These are phyloP conservation scores for Pteria penguin DNA, from an alignment of 2,888 invertebrate genomes.

Conservation along the genomic window DNA sequence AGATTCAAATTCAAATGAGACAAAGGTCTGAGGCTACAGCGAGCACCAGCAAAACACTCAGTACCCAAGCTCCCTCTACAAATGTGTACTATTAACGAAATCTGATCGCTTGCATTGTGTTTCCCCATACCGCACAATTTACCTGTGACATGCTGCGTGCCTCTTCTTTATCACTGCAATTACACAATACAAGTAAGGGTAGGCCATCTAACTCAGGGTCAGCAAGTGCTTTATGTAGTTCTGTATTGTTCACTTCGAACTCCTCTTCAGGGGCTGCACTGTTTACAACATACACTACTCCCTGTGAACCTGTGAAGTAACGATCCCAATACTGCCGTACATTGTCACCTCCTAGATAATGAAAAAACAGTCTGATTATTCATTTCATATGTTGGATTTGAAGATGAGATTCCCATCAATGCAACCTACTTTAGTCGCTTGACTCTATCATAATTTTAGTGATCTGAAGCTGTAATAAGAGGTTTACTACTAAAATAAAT, in stretches of 20 bases:
- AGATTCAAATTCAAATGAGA: no score
- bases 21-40: no score
- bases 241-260: constrained; percentile 59
- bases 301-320: constrained; percentile 73
- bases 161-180: constrained; percentile 69
- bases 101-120: background rate
- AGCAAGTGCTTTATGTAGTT: constrained; percentile 67
- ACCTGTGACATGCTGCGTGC: constrained; percentile 72
- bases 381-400: no score
- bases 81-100: no score
- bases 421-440: no score
- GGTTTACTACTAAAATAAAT: no score
- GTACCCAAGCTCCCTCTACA: no score
- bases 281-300: constrained; percentile 76
- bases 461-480: no score
- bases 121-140: background rate
- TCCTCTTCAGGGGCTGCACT: constrained; percentile 66
- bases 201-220: constrained; percentile 66
- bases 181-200: constrained; percentile 75
- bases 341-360: constrained; percentile 75
- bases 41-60: no score
- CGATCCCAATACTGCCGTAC: constrained; percentile 77
- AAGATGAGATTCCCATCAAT: no score
- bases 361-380: no score
- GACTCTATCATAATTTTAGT: no score